Evolutionary conservation across 2,888 invertebrate genomes (phyloP).

Genomic region (Biston stratarius): DNA sequence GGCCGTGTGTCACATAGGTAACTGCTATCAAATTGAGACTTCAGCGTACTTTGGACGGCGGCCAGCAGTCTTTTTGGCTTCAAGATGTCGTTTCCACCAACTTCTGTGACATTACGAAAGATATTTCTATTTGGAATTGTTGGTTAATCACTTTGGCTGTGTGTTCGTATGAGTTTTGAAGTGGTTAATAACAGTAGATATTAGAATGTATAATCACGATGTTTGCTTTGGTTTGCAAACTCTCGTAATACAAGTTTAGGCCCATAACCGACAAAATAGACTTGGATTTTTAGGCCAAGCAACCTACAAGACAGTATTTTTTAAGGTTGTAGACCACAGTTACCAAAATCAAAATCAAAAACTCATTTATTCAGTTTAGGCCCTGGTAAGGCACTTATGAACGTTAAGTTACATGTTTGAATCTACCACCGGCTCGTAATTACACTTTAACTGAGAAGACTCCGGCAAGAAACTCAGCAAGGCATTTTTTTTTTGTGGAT

Average conservation of each 20-base stretch:
- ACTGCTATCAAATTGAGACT: slow-evolving; percentile 63
- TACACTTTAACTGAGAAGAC: too few species aligned
- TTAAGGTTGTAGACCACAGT: too few species aligned
- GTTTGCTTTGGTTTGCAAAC: not conserved
- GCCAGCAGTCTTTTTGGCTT: slow-evolving; percentile 85
- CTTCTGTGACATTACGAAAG: slow-evolving; percentile 66
- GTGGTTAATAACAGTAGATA: slow-evolving; percentile 31
- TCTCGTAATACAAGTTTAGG: not conserved
- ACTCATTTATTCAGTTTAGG: too few species aligned
- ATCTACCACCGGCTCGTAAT: too few species aligned
- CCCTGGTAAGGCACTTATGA: too few species aligned
- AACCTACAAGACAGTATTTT: too few species aligned
- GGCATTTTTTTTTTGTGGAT: too few species aligned
- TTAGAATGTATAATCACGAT: slow-evolving; percentile 19
- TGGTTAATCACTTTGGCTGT: slow-evolving; percentile 52
- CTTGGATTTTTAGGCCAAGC: too few species aligned
- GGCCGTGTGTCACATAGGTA: slow-evolving; percentile 58
- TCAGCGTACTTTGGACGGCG: slow-evolving; percentile 74
- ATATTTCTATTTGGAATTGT: slow-evolving; percentile 61
- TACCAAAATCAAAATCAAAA: too few species aligned
- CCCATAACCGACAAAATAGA: too few species aligned
- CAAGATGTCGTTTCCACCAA: slow-evolving; percentile 79
- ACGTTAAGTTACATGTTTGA: too few species aligned
- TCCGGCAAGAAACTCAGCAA: too few species aligned
- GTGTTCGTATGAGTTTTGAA: slow-evolving; percentile 40